These are phyloP conservation scores for Catharus fuscescens DNA, from an alignment of 2,113 vertebrate species.

Conservation along the genomic window DNA sequence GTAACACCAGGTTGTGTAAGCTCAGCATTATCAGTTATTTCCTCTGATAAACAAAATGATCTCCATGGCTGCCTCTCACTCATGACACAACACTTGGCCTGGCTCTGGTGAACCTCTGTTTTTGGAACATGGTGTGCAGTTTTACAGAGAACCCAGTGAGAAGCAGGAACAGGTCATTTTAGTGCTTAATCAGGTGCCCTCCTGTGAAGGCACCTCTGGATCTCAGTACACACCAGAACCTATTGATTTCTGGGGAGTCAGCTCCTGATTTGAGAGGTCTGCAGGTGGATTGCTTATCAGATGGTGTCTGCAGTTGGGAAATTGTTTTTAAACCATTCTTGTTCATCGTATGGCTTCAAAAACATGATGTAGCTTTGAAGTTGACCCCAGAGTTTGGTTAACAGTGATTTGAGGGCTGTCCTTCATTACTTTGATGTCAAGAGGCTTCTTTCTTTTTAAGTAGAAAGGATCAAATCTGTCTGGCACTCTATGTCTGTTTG, in stretches of 20 bases:
- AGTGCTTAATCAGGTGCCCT: neutral
- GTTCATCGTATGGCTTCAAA: neutral
- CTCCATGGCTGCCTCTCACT: neutral
- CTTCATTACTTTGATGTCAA: neutral
- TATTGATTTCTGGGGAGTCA: neutral
- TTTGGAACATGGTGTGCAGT: neutral
- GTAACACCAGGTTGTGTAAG: neutral
- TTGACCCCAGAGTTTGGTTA: neutral
- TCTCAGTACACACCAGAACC: neutral
- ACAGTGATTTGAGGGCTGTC: neutral
- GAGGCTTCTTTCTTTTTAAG: neutral
- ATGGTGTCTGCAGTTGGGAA: neutral
- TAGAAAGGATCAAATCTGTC: neutral
- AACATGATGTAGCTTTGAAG: neutral
- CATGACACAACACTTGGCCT: accelerated
- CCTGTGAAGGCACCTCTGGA: neutral
- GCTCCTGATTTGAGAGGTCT: neutral
- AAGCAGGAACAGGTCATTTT: neutral
- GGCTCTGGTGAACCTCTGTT: neutral
- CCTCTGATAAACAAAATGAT: neutral
- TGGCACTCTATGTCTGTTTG: neutral
- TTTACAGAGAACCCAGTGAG: neutral
- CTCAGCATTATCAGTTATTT: neutral
- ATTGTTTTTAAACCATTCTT: neutral
- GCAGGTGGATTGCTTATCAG: neutral